A percentile compares a stretch with the other conserved stretches of the same genome.
Conservation (phyloP, 2,113 vertebrate genomes). For the Cisticola juncidis region DNA sequence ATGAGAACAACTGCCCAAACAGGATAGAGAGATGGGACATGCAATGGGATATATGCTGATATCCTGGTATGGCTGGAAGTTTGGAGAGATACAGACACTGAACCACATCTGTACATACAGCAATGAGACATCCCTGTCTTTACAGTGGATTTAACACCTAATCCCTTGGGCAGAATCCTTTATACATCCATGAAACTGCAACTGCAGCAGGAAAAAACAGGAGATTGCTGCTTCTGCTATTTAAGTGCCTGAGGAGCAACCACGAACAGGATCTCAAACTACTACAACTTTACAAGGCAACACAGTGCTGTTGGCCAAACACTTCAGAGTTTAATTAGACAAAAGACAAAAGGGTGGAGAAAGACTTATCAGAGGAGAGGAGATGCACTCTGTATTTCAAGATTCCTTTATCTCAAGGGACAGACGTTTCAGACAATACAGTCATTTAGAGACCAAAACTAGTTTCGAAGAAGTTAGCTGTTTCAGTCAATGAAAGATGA, state of each 20-base stretch:
- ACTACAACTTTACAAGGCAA: not conserved
- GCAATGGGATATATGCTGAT: not conserved
- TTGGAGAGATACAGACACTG: not conserved
- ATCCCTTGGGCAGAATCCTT: not conserved
- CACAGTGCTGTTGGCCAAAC: not conserved
- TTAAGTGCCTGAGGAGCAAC: not conserved
- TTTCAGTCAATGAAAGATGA: not conserved
- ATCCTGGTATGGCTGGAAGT: not conserved
- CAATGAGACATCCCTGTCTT: not conserved
- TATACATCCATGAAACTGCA: not conserved
- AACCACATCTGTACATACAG: not conserved
- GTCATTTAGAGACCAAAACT: not conserved
- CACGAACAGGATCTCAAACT: not conserved
- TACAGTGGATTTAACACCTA: not conserved
- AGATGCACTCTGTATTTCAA: not conserved
- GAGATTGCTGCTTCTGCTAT: not conserved
- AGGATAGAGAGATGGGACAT: not conserved
- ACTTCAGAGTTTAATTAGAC: not conserved
- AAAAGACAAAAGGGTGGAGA: rapidly evolving
- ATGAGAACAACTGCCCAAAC: not conserved
- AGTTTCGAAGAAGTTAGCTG: not conserved
- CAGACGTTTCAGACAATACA: not conserved
- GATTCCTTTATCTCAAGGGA: not conserved
- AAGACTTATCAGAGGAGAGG: not conserved
- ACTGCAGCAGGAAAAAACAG: not conserved